A percentile compares a stretch with the other conserved stretches of the same genome.
These are phyloP conservation scores for Fragum sueziense DNA, from an alignment of 2,888 invertebrate genomes.

Conservation along the genomic window DNA sequence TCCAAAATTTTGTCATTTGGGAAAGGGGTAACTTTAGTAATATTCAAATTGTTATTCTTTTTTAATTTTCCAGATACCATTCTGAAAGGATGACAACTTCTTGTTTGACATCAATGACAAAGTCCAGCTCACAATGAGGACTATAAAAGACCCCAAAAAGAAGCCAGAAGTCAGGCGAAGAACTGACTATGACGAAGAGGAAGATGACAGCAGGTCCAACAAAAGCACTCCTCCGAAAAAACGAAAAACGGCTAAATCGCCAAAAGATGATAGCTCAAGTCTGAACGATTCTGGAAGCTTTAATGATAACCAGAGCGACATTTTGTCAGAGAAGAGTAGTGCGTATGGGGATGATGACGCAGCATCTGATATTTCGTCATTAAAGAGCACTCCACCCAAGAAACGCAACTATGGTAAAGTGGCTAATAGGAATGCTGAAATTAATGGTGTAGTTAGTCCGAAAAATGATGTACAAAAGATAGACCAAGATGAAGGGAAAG, in stretches of 20 bases:
- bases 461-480: conserved; percentile 6
- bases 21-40: no score
- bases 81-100: background rate
- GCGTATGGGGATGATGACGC: conserved; percentile 49
- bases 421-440: conserved; percentile 47
- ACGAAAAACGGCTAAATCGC: conserved; percentile 45
- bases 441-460: conserved; percentile 45
- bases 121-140: conserved; percentile 44
- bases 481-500: conserved; percentile 6
- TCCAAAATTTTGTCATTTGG: no score
- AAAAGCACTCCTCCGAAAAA: conserved; percentile 62
- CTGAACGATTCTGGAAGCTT: conserved; percentile 54
- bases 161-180: conserved; percentile 51
- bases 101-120: background rate
- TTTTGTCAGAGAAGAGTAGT: conserved; percentile 54
- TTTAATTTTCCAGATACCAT: background rate
- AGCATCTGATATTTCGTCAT: conserved; percentile 53
- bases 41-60: no score
- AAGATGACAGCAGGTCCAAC: conserved; percentile 44
- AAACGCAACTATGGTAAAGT: conserved; percentile 54
- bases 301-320: conserved; percentile 56
- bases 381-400: conserved; percentile 60
- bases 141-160: conserved; percentile 61
- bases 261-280: conserved; percentile 46
- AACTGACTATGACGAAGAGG: conserved; percentile 41